Evolutionary conservation across 2,888 invertebrate genomes (phyloP).

Genomic region (Portevinia maculata): DNA sequence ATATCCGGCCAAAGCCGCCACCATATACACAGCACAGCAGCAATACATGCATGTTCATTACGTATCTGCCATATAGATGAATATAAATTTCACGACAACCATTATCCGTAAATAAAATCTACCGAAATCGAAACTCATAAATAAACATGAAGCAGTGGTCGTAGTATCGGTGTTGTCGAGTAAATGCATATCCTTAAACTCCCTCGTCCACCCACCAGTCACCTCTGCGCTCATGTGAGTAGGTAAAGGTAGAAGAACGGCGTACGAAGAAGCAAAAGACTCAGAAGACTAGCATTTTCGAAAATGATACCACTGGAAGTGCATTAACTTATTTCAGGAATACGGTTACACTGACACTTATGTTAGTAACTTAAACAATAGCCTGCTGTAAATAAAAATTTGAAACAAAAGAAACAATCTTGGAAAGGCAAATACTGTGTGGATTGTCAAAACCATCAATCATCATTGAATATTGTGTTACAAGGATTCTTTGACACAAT

Average conservation of each 20-base stretch:
- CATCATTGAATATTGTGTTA: background rate
- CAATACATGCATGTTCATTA: background rate
- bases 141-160: constrained; percentile 53
- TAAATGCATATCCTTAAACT: constrained; percentile 23
- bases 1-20: background rate
- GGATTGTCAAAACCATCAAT: background rate
- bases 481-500: too few species aligned
- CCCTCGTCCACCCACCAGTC: too few species aligned
- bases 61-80: background rate
- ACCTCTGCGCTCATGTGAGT: background rate
- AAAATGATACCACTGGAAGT: constrained; percentile 19
- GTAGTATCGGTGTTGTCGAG: constrained; percentile 7
- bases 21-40: background rate
- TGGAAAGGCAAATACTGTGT: background rate
- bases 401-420: background rate
- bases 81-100: constrained; percentile 64
- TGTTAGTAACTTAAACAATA: constrained; percentile 16
- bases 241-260: background rate
- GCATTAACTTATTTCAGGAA: constrained; percentile 23
- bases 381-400: background rate
- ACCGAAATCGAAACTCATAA: constrained; percentile 71
- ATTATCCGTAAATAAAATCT: constrained; percentile 70
- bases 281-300: constrained; percentile 31
- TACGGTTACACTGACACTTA: constrained; percentile 20
- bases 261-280: constrained; percentile 6